phyloP scores from a whole-genome alignment of 2,113 vertebrate genomes.

The Anser brachyrhynchus region DNA sequence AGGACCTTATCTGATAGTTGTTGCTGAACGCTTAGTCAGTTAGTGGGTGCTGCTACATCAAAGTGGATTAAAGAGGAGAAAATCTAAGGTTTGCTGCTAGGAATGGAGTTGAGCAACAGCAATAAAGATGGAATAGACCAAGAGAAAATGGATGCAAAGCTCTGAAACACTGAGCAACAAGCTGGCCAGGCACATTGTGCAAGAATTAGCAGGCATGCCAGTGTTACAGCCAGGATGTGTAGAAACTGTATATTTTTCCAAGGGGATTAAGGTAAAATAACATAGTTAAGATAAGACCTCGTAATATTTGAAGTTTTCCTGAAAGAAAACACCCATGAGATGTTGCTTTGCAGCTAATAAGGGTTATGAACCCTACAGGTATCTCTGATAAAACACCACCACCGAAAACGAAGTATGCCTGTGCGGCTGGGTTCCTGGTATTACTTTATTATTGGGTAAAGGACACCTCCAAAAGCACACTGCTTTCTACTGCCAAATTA shows the following conservation, averaged over 20 bases:
- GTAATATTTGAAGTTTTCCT: not conserved
- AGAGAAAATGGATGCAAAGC: not conserved
- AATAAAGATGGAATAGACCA: not conserved
- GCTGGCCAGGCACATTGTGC: not conserved
- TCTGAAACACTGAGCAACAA: not conserved
- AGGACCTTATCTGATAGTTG: not conserved
- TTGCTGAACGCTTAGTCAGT: not conserved
- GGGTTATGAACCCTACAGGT: not conserved
- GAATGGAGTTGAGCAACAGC: not conserved
- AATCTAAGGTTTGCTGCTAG: not conserved
- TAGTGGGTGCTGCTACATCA: not conserved
- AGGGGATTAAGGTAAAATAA: not conserved
- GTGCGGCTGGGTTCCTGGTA: not conserved
- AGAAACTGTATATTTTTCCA: not conserved
- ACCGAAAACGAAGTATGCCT: rapidly evolving
- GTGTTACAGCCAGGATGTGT: not conserved
- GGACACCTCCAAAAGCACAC: not conserved
- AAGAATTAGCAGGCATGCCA: not conserved
- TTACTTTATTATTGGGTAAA: not conserved
- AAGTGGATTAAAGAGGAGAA: not conserved
- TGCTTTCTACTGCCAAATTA: not conserved
- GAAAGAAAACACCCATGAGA: not conserved
- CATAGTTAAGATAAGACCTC: not conserved
- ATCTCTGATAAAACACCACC: not conserved
- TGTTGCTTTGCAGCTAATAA: not conserved